Conservation (phyloP, 2,888 invertebrate species). For the Saturnia japonica region DNA sequence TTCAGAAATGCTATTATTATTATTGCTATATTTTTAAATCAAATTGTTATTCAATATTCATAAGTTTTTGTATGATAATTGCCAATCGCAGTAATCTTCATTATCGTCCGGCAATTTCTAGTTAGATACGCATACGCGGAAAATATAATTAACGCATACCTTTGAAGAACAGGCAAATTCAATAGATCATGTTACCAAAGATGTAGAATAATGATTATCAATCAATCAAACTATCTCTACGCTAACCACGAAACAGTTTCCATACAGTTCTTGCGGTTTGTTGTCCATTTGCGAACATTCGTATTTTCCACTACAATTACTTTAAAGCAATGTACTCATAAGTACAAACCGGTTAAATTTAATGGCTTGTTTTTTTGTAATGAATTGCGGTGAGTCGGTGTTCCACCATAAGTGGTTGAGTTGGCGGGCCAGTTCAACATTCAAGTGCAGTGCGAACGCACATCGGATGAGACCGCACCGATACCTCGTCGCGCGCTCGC, state of each 20-base stretch:
- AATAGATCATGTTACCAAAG: constrained; percentile 19
- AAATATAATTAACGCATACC: constrained; percentile 52
- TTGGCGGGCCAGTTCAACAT: constrained; percentile 70
- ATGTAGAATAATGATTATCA: constrained; percentile 43
- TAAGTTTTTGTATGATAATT: neutral
- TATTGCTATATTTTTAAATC: neutral
- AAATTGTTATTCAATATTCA: neutral
- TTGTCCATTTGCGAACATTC: constrained; percentile 57
- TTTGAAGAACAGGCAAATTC: constrained; percentile 42
- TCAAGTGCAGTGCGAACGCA: constrained; percentile 75
- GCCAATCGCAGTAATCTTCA: constrained; percentile 6
- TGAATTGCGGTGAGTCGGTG: constrained; percentile 28
- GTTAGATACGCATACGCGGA: constrained; percentile 35
- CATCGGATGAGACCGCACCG: constrained; percentile 60
- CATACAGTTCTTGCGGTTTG: constrained; percentile 65
- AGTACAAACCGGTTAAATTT: constrained; percentile 50
- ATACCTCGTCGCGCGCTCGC: constrained; percentile 59
- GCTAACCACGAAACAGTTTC: constrained; percentile 64
- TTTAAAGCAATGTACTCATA: constrained; percentile 43
- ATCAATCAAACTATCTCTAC: constrained; percentile 65
- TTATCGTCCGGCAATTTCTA: constrained; percentile 25
- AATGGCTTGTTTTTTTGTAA: constrained; percentile 33
- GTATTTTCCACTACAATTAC: constrained; percentile 59
- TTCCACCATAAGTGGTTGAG: constrained; percentile 47
- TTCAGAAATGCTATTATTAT: too few relatives aligned